Percentiles rank a stretch among this genome's conserved stretches.
Evolutionary conservation across 1,140 invertebrate genomes (phyloP).

Genomic region (Zaprionus lachaisei): DNA sequence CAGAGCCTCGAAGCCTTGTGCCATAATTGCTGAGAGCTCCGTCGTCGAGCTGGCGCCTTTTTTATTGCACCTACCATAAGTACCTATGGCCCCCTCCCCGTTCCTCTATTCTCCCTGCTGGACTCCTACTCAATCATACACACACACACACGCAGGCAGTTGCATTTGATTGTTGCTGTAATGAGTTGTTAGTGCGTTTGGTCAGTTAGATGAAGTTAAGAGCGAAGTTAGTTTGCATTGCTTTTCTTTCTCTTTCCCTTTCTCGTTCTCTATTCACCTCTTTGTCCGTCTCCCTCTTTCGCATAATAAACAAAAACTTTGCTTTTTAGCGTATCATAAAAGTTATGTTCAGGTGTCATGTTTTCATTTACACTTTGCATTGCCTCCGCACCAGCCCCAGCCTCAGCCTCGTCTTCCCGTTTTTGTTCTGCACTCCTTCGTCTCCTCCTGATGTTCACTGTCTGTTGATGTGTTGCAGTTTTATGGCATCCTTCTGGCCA

Average conservation of each 20-base stretch:
- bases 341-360: slow-evolving; percentile 77
- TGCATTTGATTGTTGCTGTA: neutral
- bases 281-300: neutral
- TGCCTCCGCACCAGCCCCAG: neutral
- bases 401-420: slow-evolving; percentile 16
- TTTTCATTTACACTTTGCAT: slow-evolving; percentile 79
- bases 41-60: slow-evolving; percentile 66
- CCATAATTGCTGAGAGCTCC: slow-evolving; percentile 75
- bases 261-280: neutral
- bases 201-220: slow-evolving; percentile 1
- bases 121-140: slow-evolving; percentile 4
- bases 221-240: slow-evolving; percentile 1
- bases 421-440: slow-evolving; percentile 14
- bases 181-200: slow-evolving; percentile 6
- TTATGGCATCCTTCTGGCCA: slow-evolving; percentile 23
- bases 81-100: neutral
- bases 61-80: slow-evolving; percentile 67
- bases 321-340: slow-evolving; percentile 71
- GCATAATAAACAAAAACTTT: slow-evolving; percentile 50
- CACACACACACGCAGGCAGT: neutral
- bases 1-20: slow-evolving; percentile 31
- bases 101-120: neutral
- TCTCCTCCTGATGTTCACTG: neutral
- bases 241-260: neutral
- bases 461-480: slow-evolving; percentile 27